Percentiles rank a stretch among this genome's conserved stretches.
Evolutionary conservation across 2,113 vertebrate genomes (phyloP).

Genomic region (Chunga burmeisteri): DNA sequence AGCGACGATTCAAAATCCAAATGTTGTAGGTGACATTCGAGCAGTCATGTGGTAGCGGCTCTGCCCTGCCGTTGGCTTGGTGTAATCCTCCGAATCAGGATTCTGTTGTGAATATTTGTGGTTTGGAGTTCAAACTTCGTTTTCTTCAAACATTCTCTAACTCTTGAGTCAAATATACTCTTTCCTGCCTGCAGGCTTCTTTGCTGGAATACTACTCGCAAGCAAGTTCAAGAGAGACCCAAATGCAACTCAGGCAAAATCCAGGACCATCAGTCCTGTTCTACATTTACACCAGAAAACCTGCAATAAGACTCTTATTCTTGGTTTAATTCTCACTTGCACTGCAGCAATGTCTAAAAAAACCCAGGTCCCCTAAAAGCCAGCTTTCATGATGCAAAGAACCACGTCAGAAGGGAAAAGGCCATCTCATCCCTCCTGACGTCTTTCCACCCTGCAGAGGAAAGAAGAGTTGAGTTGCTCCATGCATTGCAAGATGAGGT

Average conservation of each 20-base stretch:
- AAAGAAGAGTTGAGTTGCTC: neutral
- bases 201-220: neutral
- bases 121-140: conserved; percentile 24
- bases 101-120: conserved; percentile 34
- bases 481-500: accelerated
- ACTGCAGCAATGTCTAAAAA: neutral
- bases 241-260: neutral
- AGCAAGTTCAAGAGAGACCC: neutral
- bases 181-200: neutral
- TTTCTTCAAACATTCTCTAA: conserved; percentile 7
- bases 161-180: neutral
- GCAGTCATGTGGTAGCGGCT: neutral
- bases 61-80: neutral
- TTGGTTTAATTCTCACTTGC: neutral
- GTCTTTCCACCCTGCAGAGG: neutral
- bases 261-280: neutral
- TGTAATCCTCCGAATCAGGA: neutral
- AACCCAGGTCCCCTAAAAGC: accelerated
- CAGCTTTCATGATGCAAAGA: neutral
- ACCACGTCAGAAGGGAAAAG: neutral
- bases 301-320: neutral
- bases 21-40: neutral
- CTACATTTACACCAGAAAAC: neutral
- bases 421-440: neutral
- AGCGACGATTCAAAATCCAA: neutral